These are phyloP conservation scores for Poecile atricapillus DNA, from an alignment of 2,113 vertebrate genomes.

Conservation along the genomic window DNA sequence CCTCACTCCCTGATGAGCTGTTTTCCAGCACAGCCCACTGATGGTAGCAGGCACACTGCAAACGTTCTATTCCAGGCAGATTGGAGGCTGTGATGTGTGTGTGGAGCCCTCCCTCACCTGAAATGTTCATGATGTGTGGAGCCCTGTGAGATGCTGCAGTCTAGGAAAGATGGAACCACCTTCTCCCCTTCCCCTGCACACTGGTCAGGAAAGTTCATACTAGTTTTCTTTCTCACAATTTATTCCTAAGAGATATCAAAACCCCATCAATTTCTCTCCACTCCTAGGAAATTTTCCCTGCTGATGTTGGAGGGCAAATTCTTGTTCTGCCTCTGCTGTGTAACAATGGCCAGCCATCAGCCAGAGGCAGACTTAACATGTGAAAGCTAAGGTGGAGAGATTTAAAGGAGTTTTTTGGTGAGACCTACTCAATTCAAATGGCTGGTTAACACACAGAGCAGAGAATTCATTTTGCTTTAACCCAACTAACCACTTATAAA, in stretches of 20 bases:
- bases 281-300: neutral
- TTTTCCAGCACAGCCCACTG: neutral
- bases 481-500: neutral
- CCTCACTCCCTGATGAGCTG: neutral
- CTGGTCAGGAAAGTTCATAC: neutral
- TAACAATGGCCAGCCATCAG: neutral
- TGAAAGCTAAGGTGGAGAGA: neutral
- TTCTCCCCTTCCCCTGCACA: neutral
- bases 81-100: neutral
- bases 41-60: neutral
- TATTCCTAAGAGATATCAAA: neutral
- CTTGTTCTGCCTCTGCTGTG: neutral
- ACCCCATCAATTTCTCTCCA: accelerated
- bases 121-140: neutral
- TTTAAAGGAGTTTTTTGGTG: neutral
- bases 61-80: neutral
- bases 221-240: neutral
- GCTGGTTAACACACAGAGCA: neutral
- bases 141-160: accelerated
- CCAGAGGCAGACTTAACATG: neutral
- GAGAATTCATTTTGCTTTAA: neutral
- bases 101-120: neutral
- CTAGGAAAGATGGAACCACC: neutral
- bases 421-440: neutral
- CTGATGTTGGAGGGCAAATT: neutral